Percentiles rank a stretch among this genome's conserved stretches.
Conservation (phyloP, 2,113 vertebrate genomes). For the Gambusia affinis region DNA sequence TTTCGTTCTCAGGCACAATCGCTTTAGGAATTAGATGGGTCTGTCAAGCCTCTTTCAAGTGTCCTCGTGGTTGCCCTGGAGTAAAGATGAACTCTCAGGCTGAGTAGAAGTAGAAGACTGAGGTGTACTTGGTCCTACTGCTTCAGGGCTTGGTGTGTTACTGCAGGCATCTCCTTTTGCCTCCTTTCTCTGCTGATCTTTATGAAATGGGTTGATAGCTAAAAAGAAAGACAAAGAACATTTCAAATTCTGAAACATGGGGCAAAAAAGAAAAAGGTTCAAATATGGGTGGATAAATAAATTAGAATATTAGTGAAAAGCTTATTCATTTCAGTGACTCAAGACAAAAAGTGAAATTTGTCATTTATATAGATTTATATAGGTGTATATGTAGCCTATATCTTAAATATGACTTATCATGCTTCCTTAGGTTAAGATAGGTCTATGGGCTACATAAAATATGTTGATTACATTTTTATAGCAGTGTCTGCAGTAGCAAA, state of each 20-base stretch:
- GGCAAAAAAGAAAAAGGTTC: slow-evolving; percentile 25
- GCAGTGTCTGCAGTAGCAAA: background rate
- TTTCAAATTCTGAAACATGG: slow-evolving; percentile 31
- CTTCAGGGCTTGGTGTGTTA: slow-evolving; percentile 22
- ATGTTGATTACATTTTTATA: too few relatives aligned
- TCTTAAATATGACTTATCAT: too few relatives aligned
- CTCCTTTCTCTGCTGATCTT: slow-evolving; percentile 60
- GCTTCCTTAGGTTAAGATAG: too few relatives aligned
- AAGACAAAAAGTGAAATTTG: background rate
- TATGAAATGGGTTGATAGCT: slow-evolving; percentile 68
- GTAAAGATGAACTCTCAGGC: slow-evolving; percentile 49
- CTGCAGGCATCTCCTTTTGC: slow-evolving; percentile 32
- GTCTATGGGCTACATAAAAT: too few relatives aligned
- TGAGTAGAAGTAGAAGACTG: slow-evolving; percentile 36
- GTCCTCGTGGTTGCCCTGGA: slow-evolving; percentile 45
- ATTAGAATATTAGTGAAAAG: background rate
- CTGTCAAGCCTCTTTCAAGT: slow-evolving; percentile 46
- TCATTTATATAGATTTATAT: background rate
- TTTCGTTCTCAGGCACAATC: slow-evolving; percentile 48
- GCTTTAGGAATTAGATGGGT: slow-evolving; percentile 23
- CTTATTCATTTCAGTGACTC: background rate
- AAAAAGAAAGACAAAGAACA: slow-evolving; percentile 26
- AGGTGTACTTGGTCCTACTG: slow-evolving; percentile 12
- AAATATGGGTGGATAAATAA: background rate
- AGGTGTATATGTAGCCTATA: background rate